phyloP scores from a whole-genome alignment of 1,140 invertebrate species.

The Drosophila baimaii region DNA sequence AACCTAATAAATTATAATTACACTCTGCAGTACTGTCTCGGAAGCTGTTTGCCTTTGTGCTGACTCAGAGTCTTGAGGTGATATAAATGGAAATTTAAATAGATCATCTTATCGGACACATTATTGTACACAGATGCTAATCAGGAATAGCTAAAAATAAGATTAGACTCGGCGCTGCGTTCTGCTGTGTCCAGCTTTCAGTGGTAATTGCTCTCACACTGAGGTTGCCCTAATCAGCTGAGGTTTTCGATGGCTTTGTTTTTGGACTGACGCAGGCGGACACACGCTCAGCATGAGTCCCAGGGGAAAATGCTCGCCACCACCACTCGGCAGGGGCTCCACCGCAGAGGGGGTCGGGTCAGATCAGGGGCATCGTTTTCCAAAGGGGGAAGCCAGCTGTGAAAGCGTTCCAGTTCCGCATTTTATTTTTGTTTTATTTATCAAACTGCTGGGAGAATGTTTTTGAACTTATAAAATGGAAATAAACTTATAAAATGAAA shows the following conservation, averaged over 20 bases:
- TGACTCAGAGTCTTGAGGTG: slow-evolving; percentile 21
- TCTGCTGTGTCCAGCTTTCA: neutral
- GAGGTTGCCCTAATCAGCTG: slow-evolving; percentile 19
- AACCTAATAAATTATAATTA: slow-evolving; percentile 36
- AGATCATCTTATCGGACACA: slow-evolving; percentile 23
- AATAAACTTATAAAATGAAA: neutral
- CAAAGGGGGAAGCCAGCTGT: neutral
- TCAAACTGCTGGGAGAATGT: neutral
- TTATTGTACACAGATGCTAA: slow-evolving; percentile 28
- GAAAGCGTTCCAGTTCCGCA: neutral
- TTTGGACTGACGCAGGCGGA: slow-evolving; percentile 34
- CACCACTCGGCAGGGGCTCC: slow-evolving; percentile 16
- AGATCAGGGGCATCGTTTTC: neutral
- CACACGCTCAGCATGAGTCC: slow-evolving; percentile 3
- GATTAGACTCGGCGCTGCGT: slow-evolving; percentile 26
- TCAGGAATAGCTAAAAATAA: slow-evolving; percentile 27
- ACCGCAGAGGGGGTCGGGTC: neutral
- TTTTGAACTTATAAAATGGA: neutral
- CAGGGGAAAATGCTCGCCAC: slow-evolving; percentile 4
- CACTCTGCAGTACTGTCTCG: slow-evolving; percentile 2
- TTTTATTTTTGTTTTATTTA: neutral
- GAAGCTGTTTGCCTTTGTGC: slow-evolving; percentile 8
- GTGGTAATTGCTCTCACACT: slow-evolving; percentile 6
- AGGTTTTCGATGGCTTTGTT: slow-evolving; percentile 32
- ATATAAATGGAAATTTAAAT: slow-evolving; percentile 18